Conservation (phyloP, 2,888 invertebrate species). For the Anarsia innoxiella region DNA sequence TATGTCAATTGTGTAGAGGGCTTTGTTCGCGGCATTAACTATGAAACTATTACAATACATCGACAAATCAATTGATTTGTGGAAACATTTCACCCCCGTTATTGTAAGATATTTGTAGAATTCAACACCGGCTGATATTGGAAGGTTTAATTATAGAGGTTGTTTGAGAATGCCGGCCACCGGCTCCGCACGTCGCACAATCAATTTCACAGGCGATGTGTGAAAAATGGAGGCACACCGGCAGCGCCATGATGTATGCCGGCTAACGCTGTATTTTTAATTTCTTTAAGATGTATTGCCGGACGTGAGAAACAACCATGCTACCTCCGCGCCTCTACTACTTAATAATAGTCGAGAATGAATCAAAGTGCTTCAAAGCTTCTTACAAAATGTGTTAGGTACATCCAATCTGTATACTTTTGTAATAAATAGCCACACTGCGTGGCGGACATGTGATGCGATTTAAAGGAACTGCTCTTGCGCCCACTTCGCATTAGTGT, state of each 20-base stretch:
- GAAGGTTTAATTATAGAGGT: constrained; percentile 15
- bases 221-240: constrained; percentile 47
- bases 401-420: not conserved
- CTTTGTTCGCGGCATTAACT: constrained; percentile 60
- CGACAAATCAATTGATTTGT: constrained; percentile 2
- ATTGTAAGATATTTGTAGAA: constrained; percentile 5
- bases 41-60: constrained; percentile 52
- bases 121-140: constrained; percentile 5
- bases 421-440: constrained; percentile 21
- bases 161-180: constrained; percentile 3
- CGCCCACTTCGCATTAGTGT: constrained; percentile 61
- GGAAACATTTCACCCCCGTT: constrained; percentile 12
- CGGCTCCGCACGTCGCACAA: constrained; percentile 22
- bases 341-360: too few relatives aligned
- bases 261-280: constrained; percentile 45
- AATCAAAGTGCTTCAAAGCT: too few relatives aligned
- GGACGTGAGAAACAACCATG: constrained; percentile 37
- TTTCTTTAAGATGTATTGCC: constrained; percentile 40
- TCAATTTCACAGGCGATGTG: constrained; percentile 48
- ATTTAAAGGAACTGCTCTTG: constrained; percentile 58
- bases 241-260: constrained; percentile 42
- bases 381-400: too few relatives aligned
- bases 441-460: constrained; percentile 48
- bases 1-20: constrained; percentile 62
- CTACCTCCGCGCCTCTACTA: too few relatives aligned